A percentile compares a stretch with the other conserved stretches of the same genome.
Conservation (phyloP, 2,888 invertebrate species). For the Lathronympha strigana region DNA sequence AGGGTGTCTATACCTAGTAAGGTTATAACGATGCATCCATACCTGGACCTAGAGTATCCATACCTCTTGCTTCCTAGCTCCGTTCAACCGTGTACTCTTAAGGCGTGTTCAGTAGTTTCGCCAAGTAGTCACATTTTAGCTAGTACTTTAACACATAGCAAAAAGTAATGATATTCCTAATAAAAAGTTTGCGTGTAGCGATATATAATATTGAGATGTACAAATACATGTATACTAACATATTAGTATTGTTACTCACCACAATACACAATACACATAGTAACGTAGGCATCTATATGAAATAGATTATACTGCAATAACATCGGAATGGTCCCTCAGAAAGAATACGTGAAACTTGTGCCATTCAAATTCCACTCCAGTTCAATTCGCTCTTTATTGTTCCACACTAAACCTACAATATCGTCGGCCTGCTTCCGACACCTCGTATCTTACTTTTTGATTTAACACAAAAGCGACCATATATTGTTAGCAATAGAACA, state of each 20-base stretch:
- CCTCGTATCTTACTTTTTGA: background rate
- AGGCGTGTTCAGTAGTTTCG: too few relatives aligned
- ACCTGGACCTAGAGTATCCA: too few relatives aligned
- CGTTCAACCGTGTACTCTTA: too few relatives aligned
- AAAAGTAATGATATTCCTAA: too few relatives aligned
- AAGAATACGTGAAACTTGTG: slow-evolving; percentile 36
- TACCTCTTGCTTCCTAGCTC: too few relatives aligned
- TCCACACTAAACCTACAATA: slow-evolving; percentile 35
- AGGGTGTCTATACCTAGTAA: too few relatives aligned
- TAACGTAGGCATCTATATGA: slow-evolving; percentile 6
- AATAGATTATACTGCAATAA: slow-evolving; percentile 36
- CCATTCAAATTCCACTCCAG: slow-evolving; percentile 36
- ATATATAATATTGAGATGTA: background rate
- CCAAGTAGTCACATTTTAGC: too few relatives aligned
- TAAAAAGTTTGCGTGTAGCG: background rate
- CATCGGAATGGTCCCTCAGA: slow-evolving; percentile 33
- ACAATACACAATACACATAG: background rate
- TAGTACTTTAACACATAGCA: too few relatives aligned
- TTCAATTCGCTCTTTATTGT: slow-evolving; percentile 39
- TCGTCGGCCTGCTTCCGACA: slow-evolving; percentile 1
- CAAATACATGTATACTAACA: background rate
- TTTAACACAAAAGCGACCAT: slow-evolving; percentile 6
- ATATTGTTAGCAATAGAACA: background rate
- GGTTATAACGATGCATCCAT: too few relatives aligned
- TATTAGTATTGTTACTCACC: background rate